These are phyloP conservation scores for Periparus ater DNA, from an alignment of 2,797 vertebrate genomes.

Conservation along the genomic window DNA sequence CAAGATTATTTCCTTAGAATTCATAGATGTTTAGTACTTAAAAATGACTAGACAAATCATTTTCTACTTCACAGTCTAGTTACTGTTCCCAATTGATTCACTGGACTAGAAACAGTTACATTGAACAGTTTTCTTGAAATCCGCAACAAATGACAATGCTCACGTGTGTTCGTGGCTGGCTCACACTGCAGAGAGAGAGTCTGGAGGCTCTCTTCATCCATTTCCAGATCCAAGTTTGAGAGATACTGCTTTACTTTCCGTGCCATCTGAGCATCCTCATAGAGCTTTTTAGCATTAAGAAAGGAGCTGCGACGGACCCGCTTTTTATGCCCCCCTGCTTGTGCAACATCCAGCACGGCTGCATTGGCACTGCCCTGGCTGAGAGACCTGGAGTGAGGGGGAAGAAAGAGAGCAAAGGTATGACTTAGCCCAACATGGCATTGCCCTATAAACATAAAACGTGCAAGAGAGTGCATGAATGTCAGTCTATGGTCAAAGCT, in stretches of 20 bases:
- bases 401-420: slow-evolving; percentile 17
- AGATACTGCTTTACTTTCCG: slow-evolving; percentile 97
- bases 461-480: slow-evolving; percentile 74
- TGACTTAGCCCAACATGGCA: slow-evolving; percentile 30
- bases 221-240: slow-evolving; percentile 92
- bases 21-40: not conserved
- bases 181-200: slow-evolving; percentile 94
- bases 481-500: slow-evolving; percentile 71
- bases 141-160: slow-evolving; percentile 63
- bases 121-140: not conserved
- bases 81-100: not conserved
- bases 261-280: slow-evolving; percentile 99
- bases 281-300: slow-evolving; percentile 98
- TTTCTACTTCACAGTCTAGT: not conserved
- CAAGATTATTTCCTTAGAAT: not conserved
- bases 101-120: not conserved
- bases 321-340: slow-evolving; percentile 96
- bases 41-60: not conserved
- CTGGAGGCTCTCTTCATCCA: slow-evolving; percentile 96
- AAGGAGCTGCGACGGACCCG: slow-evolving; percentile 96
- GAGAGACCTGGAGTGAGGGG: slow-evolving; percentile 84
- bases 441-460: not conserved
- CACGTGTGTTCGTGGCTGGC: slow-evolving; percentile 92
- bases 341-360: slow-evolving; percentile 91
- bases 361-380: slow-evolving; percentile 96